Conservation (phyloP, 2,797 vertebrate genomes). For the Borostomias antarcticus region DNA sequence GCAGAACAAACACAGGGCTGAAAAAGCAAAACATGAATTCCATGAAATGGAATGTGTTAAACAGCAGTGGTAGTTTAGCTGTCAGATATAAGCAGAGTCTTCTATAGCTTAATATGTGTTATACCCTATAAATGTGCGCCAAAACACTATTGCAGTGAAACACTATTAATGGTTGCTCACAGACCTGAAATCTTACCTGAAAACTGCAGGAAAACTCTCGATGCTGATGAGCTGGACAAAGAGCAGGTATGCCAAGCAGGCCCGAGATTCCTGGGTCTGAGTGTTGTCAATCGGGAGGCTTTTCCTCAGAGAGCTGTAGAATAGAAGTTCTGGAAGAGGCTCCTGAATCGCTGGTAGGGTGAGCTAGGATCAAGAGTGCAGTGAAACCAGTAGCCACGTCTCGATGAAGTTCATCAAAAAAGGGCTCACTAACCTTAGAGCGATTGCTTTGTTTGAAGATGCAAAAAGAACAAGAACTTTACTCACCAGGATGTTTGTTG, state of each 20-base stretch:
- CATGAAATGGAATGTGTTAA: conserved; percentile 5
- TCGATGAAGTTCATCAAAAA: not conserved
- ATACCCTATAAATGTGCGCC: no score
- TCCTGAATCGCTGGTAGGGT: conserved; percentile 65
- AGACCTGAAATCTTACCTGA: conserved; percentile 76
- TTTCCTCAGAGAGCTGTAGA: conserved; percentile 64
- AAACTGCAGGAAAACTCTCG: conserved; percentile 85
- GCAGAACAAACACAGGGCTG: conserved; percentile 90
- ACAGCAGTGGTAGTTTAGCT: no score
- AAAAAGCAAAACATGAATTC: conserved; percentile 44
- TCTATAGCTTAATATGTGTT: no score
- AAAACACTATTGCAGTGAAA: no score
- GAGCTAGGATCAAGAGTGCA: conserved; percentile 49
- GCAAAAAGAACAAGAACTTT: not conserved
- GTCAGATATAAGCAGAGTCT: no score
- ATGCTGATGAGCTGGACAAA: conserved; percentile 88
- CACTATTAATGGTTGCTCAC: not conserved
- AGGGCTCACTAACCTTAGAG: not conserved
- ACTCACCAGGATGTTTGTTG: conserved; percentile 86
- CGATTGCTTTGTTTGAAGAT: not conserved
- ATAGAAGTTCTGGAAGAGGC: conserved; percentile 68
- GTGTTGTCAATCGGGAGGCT: conserved; percentile 60
- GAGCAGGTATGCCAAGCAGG: conserved; percentile 90
- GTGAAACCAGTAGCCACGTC: not conserved
- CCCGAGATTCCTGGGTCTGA: conserved; percentile 79